Evolutionary conservation across 2,797 vertebrate genomes (phyloP).

Genomic region (Carapus acus): DNA sequence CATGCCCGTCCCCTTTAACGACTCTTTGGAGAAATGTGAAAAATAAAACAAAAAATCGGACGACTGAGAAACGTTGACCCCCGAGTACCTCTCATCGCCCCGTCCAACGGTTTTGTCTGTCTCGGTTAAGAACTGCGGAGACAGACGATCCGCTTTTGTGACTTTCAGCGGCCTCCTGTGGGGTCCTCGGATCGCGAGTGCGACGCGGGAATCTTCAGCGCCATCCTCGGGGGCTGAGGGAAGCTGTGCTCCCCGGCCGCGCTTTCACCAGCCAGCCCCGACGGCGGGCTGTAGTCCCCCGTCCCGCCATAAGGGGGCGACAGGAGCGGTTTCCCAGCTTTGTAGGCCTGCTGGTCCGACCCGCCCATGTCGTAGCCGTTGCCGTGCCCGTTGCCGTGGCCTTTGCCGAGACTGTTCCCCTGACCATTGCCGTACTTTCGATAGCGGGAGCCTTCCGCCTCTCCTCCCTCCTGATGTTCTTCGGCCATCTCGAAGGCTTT

Average conservation of each 20-base stretch:
- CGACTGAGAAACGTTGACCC: conserved; percentile 36
- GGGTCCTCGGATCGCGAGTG: conserved; percentile 68
- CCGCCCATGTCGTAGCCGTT: conserved; percentile 69
- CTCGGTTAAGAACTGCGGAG: conserved; percentile 25
- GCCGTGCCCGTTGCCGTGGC: conserved; percentile 72
- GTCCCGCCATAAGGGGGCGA: conserved; percentile 67
- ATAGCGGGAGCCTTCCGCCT: conserved; percentile 70
- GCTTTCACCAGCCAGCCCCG: conserved; percentile 68
- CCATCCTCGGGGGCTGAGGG: conserved; percentile 66
- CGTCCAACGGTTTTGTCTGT: conserved; percentile 16
- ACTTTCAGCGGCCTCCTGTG: conserved; percentile 57
- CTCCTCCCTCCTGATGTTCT: conserved; percentile 67
- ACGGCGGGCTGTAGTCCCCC: conserved; percentile 74
- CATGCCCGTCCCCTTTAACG: conserved; percentile 31
- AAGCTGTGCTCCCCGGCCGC: conserved; percentile 66
- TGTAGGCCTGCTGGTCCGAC: conserved; percentile 60
- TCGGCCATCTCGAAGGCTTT: conserved; percentile 68
- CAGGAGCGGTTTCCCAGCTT: conserved; percentile 68
- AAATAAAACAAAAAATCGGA: conserved; percentile 42
- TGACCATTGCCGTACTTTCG: conserved; percentile 83
- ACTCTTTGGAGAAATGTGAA: conserved; percentile 62
- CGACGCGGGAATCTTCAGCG: conserved; percentile 65
- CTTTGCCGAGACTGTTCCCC: conserved; percentile 73
- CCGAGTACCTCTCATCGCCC: conserved; percentile 35
- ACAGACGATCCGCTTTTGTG: conserved; percentile 14